Conservation (phyloP, 2,113 vertebrate genomes). For the Microcebus ravelobensis region DNA sequence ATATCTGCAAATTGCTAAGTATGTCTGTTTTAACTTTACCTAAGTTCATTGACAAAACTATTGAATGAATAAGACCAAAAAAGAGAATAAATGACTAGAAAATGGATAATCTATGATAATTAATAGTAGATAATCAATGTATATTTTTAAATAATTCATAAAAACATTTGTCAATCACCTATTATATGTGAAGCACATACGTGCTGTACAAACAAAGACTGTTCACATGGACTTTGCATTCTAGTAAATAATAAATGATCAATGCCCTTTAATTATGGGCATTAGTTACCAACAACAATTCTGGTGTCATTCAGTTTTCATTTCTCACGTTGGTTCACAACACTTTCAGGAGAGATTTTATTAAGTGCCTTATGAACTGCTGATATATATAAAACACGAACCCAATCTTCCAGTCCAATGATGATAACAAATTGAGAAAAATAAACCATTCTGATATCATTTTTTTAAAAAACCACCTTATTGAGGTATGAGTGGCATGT, state of each 20-base stretch:
- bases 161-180: neutral
- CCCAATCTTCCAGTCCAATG: neutral
- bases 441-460: neutral
- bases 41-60: neutral
- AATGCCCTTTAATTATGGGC: neutral
- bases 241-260: neutral
- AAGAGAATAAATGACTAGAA: neutral
- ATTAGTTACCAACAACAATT: neutral
- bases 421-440: conserved; percentile 22
- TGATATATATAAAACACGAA: neutral
- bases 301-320: neutral
- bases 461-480: neutral
- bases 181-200: neutral
- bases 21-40: neutral
- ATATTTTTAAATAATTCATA: neutral
- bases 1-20: neutral
- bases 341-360: neutral
- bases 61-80: neutral
- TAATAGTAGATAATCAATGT: neutral
- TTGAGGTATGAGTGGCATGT: neutral
- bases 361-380: neutral
- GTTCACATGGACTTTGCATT: neutral
- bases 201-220: neutral
- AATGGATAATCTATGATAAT: neutral
- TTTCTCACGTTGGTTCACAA: neutral